Evolutionary conservation across 2,113 vertebrate species (phyloP).

Genomic region (Anas platyrhynchos): DNA sequence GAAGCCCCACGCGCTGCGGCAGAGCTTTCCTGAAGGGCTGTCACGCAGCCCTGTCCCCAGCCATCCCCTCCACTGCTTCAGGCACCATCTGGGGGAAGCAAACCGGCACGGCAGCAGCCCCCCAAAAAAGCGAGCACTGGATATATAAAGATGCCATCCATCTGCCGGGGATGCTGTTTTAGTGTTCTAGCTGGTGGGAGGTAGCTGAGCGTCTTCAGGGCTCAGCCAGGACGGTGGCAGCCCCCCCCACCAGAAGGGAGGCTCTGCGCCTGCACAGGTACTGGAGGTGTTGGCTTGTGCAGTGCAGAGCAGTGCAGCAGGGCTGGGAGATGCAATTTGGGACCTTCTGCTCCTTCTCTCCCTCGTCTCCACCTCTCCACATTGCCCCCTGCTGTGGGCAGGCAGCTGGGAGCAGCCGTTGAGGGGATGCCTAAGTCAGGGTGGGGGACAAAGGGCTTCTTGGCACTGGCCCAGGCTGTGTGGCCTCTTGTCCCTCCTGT

Average conservation of each 20-base stretch:
- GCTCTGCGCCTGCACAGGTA: rapidly evolving
- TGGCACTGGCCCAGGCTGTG: rapidly evolving
- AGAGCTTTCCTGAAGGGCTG: neutral
- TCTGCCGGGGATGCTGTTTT: neutral
- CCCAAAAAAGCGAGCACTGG: neutral
- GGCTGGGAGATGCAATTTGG: neutral
- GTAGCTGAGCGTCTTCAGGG: neutral
- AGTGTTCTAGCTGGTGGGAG: neutral
- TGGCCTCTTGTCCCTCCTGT: neutral
- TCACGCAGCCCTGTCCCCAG: neutral
- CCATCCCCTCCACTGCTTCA: neutral
- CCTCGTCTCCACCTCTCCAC: rapidly evolving
- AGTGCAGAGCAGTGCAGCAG: neutral
- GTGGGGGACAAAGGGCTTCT: neutral
- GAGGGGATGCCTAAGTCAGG: neutral
- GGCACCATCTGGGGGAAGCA: neutral
- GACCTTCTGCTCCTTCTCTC: neutral
- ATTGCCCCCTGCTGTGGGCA: neutral
- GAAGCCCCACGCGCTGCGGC: neutral
- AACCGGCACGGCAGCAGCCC: neutral
- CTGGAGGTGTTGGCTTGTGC: rapidly evolving
- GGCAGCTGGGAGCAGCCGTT: neutral
- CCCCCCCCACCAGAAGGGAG: rapidly evolving
- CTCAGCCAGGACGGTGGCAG: neutral
- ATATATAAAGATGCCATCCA: rapidly evolving